These are phyloP conservation scores for Nautilus pompilius DNA, from an alignment of 1,140 invertebrate species.

Conservation along the genomic window DNA sequence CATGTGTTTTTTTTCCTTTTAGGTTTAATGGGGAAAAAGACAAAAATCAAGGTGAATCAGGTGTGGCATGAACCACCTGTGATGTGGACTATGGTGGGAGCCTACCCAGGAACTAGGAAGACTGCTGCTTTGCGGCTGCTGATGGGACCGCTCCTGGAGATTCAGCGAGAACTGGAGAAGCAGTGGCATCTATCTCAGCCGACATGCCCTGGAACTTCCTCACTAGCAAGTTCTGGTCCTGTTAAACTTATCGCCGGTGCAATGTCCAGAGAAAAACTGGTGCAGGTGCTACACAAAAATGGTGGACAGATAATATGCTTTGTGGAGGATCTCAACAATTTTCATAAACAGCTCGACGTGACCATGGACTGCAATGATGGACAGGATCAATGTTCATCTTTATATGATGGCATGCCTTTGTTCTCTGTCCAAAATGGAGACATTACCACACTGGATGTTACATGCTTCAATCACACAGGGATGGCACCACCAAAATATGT, in stretches of 20 bases:
- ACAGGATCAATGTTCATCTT: slow-evolving; percentile 3
- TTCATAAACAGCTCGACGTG: slow-evolving; percentile 14
- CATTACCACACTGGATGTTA: slow-evolving; percentile 9
- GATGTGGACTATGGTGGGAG: slow-evolving; percentile 24
- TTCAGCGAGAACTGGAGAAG: slow-evolving; percentile 10
- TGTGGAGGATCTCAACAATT: slow-evolving; percentile 14
- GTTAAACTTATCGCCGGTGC: slow-evolving; percentile 1
- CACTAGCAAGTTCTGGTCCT: not conserved
- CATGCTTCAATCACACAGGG: slow-evolving; percentile 19
- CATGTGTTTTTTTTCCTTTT: not conserved
- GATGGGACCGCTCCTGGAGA: slow-evolving; percentile 18
- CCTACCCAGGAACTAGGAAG: slow-evolving; percentile 16
- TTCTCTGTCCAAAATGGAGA: slow-evolving; percentile 13
- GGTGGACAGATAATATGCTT: slow-evolving; percentile 14
- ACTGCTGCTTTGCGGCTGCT: slow-evolving; percentile 24
- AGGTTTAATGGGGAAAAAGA: slow-evolving; percentile 25
- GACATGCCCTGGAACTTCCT: not conserved
- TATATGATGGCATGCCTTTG: slow-evolving; percentile 19
- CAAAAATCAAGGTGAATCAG: slow-evolving; percentile 22
- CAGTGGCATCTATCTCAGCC: slow-evolving; percentile 6
- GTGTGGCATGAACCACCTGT: slow-evolving; percentile 25
- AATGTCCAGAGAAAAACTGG: slow-evolving; percentile 3
- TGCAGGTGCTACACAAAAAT: slow-evolving; percentile 15
- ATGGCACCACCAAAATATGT: slow-evolving; percentile 21
- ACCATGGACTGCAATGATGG: not conserved